These are phyloP conservation scores for Theonella swinhoei DNA, from an alignment of 37 sponge, comb jelly and placozoan species.

Conservation along the genomic window DNA sequence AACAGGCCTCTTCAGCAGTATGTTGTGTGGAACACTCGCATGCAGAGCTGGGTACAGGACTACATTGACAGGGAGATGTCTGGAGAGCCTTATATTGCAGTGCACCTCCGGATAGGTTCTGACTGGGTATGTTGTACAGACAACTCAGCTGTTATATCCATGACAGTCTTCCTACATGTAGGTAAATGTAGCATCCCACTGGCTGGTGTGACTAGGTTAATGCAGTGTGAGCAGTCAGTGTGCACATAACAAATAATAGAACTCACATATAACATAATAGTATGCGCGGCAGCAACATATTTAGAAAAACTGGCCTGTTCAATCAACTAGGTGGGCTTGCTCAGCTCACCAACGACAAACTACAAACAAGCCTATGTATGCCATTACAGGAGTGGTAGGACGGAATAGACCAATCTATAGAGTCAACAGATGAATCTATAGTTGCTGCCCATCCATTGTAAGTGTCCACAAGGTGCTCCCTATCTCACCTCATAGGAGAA, in stretches of 20 bases:
- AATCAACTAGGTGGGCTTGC: no score
- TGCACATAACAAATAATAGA: no score
- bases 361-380: no score
- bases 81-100: slow-evolving; percentile 58
- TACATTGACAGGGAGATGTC: slow-evolving; percentile 55
- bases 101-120: slow-evolving; percentile 80
- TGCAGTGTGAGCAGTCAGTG: no score
- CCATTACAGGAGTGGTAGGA: no score
- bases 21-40: slow-evolving; percentile 66
- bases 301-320: no score
- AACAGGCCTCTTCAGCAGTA: slow-evolving; percentile 69
- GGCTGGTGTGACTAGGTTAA: neutral
- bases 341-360: no score
- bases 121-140: slow-evolving; percentile 75
- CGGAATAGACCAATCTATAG: no score
- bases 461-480: neutral
- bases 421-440: no score
- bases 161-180: neutral
- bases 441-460: no score
- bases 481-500: slow-evolving; percentile 25
- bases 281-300: no score
- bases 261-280: no score
- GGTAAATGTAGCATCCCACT: neutral
- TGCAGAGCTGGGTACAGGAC: slow-evolving; percentile 28
- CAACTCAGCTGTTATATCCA: neutral